A percentile compares a stretch with the other conserved stretches of the same genome.
These are phyloP conservation scores for Tenthredo mesomela DNA, from an alignment of 2,888 invertebrate genomes.

Conservation along the genomic window DNA sequence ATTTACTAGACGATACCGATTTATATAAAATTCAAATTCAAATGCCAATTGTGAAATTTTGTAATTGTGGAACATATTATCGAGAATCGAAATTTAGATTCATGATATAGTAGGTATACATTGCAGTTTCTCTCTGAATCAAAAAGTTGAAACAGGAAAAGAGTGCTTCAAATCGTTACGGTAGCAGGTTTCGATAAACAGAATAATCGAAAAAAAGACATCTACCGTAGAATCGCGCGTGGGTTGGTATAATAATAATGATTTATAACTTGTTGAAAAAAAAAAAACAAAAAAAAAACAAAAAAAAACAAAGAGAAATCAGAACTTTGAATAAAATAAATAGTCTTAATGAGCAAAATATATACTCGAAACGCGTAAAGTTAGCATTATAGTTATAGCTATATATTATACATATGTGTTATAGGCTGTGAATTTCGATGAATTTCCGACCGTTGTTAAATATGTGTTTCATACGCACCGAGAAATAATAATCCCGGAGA, in stretches of 20 bases:
- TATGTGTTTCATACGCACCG: neutral
- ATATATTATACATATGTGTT: no score
- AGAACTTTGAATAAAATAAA: neutral
- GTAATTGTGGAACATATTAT: no score
- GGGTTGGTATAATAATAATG: neutral
- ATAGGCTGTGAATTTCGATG: no score
- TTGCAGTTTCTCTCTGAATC: neutral
- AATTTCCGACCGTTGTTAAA: neutral
- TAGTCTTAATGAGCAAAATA: neutral
- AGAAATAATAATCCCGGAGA: conserved; percentile 4
- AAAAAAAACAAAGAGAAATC: neutral
- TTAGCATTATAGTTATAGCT: neutral
- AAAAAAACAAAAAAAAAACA: neutral
- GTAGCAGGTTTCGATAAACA: neutral
- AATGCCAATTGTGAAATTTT: neutral
- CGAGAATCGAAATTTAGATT: neutral
- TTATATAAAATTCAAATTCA: neutral
- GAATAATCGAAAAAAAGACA: neutral
- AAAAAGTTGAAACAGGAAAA: neutral
- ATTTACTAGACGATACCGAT: neutral
- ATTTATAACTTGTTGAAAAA: neutral
- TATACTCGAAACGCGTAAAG: neutral
- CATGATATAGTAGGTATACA: neutral
- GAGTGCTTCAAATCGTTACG: neutral
- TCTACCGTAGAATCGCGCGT: neutral